Percentiles rank a stretch among this genome's conserved stretches.
phyloP scores from a whole-genome alignment of 2,113 vertebrate species.

The Cyanoliseus patagonus region DNA sequence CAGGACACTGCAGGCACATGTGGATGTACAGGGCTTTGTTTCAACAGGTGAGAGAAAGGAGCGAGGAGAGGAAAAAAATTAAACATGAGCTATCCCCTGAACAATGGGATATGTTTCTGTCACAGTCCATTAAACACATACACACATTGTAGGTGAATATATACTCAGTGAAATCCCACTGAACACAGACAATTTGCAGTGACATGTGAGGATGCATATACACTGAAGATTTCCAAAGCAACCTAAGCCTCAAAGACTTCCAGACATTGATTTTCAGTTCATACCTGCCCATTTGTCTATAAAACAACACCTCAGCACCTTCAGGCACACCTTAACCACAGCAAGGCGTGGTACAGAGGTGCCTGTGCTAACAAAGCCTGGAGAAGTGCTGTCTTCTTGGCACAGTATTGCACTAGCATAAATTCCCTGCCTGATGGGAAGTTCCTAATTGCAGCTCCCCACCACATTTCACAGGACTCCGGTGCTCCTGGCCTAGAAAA shows the following conservation, averaged over 20 bases:
- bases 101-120: neutral
- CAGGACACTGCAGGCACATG: neutral
- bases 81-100: neutral
- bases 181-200: neutral
- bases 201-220: fast-evolving
- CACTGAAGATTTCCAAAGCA: neutral
- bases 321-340: fast-evolving
- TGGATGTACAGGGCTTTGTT: neutral
- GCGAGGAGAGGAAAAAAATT: neutral
- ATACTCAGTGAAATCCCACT: neutral
- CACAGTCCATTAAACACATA: neutral
- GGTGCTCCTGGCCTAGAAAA: neutral
- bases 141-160: neutral
- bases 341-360: neutral
- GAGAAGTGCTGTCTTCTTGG: fast-evolving
- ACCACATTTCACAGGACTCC: neutral
- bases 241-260: neutral
- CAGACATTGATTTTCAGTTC: neutral
- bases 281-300: fast-evolving
- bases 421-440: neutral
- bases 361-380: neutral
- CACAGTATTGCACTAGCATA: fast-evolving
- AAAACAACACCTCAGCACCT: neutral
- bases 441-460: neutral
- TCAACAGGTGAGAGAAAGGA: neutral